A percentile compares a stretch with the other conserved stretches of the same genome.
Conservation (phyloP, 2,797 vertebrate species). For the Acanthopagrus latus region DNA sequence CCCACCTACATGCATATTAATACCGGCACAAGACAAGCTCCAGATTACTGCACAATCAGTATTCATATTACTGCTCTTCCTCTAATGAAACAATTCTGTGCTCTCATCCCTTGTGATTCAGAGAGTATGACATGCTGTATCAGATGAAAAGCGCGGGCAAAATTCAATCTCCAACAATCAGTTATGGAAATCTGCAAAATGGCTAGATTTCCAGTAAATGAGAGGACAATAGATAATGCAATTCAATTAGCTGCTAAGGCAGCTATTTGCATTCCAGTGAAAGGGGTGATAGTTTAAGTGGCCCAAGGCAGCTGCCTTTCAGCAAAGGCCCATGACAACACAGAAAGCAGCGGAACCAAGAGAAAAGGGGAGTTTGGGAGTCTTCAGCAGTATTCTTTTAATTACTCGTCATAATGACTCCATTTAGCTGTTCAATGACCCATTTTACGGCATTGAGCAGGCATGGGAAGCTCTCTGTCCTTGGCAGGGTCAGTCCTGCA, state of each 20-base stretch:
- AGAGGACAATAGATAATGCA: conserved; percentile 81
- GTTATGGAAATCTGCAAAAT: conserved; percentile 78
- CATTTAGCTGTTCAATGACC: conserved; percentile 90
- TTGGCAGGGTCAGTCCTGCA: conserved; percentile 87
- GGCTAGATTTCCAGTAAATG: conserved; percentile 78
- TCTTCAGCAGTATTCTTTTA: conserved; percentile 87
- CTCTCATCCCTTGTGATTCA: conserved; percentile 62
- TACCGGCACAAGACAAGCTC: conserved; percentile 46
- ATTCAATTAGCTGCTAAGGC: conserved; percentile 82
- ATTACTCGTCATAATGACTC: conserved; percentile 90
- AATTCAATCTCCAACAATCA: conserved; percentile 78
- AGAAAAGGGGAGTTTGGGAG: conserved; percentile 78
- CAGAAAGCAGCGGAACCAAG: conserved; percentile 80
- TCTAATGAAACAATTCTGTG: conserved; percentile 64
- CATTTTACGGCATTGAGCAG: conserved; percentile 85
- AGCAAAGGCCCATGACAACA: conserved; percentile 75
- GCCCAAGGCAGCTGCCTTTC: conserved; percentile 83
- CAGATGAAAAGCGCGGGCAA: conserved; percentile 68
- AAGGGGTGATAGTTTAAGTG: conserved; percentile 83
- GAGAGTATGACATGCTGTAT: conserved; percentile 63
- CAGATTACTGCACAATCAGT: conserved; percentile 62
- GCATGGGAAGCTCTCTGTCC: conserved; percentile 86
- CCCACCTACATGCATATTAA: conserved; percentile 73
- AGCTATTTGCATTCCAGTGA: conserved; percentile 83
- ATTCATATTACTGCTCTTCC: conserved; percentile 67